These are phyloP conservation scores for Hafferia zeledoni DNA, from an alignment of 2,797 vertebrate genomes.

Conservation along the genomic window DNA sequence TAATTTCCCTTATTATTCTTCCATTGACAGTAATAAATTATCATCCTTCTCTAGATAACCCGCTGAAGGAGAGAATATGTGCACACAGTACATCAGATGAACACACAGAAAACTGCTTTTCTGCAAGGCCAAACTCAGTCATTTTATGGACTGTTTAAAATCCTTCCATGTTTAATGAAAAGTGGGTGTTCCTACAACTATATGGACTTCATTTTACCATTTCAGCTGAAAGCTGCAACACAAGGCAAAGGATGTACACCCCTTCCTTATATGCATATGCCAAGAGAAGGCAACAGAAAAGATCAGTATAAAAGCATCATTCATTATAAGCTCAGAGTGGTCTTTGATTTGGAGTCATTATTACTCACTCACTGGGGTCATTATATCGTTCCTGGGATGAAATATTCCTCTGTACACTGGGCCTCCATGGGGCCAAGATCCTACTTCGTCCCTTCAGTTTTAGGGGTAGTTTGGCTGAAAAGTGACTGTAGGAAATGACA, in stretches of 20 bases:
- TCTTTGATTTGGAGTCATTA: conserved; percentile 2
- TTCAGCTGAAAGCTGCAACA: conserved; percentile 17
- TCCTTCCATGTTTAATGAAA: conserved; percentile 1
- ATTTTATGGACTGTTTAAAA: conserved; percentile 20
- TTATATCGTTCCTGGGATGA: not conserved
- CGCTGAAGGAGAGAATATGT: not conserved
- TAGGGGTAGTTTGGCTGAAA: not conserved
- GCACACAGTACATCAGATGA: not conserved
- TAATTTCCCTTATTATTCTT: conserved; percentile 51
- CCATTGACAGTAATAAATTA: conserved; percentile 17
- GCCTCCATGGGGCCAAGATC: not conserved
- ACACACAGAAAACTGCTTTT: not conserved
- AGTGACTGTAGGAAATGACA: not conserved
- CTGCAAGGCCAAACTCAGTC: conserved; percentile 4
- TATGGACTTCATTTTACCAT: conserved; percentile 8
- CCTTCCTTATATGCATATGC: not conserved
- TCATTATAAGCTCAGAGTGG: not conserved
- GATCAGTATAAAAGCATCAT: not conserved
- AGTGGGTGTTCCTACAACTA: not conserved
- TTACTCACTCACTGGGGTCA: not conserved
- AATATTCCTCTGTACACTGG: not conserved
- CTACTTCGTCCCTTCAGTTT: not conserved
- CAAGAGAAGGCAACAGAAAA: not conserved
- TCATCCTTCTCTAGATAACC: conserved; percentile 1
- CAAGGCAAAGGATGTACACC: not conserved